Conservation (phyloP, 2,888 invertebrate species). For the Tricholauxania praeusta region DNA sequence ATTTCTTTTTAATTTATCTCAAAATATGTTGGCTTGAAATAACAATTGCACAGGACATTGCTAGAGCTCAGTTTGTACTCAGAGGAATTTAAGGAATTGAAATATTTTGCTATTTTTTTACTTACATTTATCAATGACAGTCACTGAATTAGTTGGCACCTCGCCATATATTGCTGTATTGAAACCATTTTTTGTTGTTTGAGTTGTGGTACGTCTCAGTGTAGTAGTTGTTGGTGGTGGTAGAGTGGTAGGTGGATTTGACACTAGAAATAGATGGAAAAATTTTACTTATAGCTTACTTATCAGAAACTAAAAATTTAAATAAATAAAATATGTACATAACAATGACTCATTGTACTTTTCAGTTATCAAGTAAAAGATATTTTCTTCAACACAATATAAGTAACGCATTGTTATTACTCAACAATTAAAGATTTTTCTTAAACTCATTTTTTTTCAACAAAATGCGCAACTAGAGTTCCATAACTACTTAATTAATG, state of each 20-base stretch:
- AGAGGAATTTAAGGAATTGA: background rate
- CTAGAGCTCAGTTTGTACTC: background rate
- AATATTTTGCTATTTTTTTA: constrained; percentile 40
- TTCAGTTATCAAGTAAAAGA: no score
- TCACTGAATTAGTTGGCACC: constrained; percentile 75
- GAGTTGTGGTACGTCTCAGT: constrained; percentile 57
- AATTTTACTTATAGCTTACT: background rate
- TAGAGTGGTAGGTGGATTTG: constrained; percentile 84
- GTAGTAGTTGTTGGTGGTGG: constrained; percentile 78
- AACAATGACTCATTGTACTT: no score
- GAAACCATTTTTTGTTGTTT: constrained; percentile 52
- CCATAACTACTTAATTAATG: background rate
- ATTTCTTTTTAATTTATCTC: no score
- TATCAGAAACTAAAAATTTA: no score
- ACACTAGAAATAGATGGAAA: constrained; percentile 71
- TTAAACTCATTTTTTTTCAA: no score
- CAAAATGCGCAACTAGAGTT: background rate
- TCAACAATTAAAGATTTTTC: no score
- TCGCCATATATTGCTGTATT: constrained; percentile 72
- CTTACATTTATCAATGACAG: constrained; percentile 73
- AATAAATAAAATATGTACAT: no score
- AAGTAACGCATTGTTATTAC: no score
- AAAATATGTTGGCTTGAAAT: no score
- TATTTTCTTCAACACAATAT: no score
- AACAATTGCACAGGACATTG: no score